Evolutionary conservation across 2,113 vertebrate genomes (phyloP).

Genomic region (Tichodroma muraria): DNA sequence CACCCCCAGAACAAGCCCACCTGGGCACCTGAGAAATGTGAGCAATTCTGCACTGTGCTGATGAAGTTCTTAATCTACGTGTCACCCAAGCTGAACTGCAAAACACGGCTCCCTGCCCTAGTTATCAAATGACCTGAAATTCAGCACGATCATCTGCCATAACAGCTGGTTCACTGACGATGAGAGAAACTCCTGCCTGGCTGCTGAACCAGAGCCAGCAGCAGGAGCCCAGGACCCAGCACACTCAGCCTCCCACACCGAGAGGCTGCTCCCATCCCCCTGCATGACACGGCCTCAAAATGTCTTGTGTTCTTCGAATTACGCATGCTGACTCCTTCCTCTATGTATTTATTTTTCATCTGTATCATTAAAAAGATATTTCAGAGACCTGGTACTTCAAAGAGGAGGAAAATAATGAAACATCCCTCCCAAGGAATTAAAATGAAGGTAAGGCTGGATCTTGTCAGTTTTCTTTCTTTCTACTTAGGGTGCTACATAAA

Average conservation of each 20-base stretch:
- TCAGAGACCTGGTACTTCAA: conserved; percentile 31
- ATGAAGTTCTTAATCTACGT: neutral
- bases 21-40: neutral
- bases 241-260: neutral
- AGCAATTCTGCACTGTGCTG: neutral
- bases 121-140: conserved; percentile 64
- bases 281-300: neutral
- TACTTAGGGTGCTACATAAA: neutral
- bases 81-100: conserved; percentile 41
- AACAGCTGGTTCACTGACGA: conserved; percentile 27
- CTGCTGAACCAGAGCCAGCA: neutral
- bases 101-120: conserved; percentile 1
- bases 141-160: conserved; percentile 2
- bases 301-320: neutral
- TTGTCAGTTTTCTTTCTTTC: conserved; percentile 2
- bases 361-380: neutral
- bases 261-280: neutral
- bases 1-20: neutral
- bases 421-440: neutral
- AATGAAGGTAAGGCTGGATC: neutral
- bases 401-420: neutral
- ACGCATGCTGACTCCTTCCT: neutral
- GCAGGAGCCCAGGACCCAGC: neutral
- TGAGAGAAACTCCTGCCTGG: neutral
- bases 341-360: neutral